A percentile compares a stretch with the other conserved stretches of the same genome.
Evolutionary conservation across 2,888 invertebrate genomes (phyloP).

Genomic region (Drepanosiphum platanoidis): DNA sequence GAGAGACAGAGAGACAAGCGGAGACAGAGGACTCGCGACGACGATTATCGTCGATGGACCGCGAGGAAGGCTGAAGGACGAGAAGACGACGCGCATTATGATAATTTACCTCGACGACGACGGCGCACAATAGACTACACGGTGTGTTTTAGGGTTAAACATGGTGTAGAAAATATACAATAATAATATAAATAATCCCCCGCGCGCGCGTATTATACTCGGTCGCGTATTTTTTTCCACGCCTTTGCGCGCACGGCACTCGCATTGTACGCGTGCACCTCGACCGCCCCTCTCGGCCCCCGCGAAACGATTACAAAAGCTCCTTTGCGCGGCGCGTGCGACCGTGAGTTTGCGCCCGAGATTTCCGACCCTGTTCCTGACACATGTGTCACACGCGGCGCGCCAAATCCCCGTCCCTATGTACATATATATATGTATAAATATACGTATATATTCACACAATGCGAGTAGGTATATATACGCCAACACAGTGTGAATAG

Average conservation of each 20-base stretch:
- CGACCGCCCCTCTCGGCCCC: not conserved
- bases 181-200: too few relatives aligned
- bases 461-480: too few relatives aligned
- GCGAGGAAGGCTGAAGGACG: too few relatives aligned
- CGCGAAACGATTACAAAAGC: constrained; percentile 47
- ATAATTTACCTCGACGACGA: constrained; percentile 6
- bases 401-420: constrained; percentile 28
- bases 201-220: not conserved
- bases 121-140: not conserved
- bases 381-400: constrained; percentile 59
- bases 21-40: too few relatives aligned
- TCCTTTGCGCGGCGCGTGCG: not conserved
- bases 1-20: too few relatives aligned
- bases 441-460: not conserved
- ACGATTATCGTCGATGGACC: too few relatives aligned
- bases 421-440: not conserved
- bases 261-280: not conserved
- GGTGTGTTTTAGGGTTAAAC: constrained; percentile 33
- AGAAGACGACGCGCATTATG: not conserved
- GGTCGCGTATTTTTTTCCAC: constrained; percentile 25
- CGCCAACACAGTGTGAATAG: constrained; percentile 20
- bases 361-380: constrained; percentile 60
- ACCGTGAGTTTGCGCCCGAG: constrained; percentile 48
- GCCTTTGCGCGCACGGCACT: not conserved
- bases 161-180: not conserved